A percentile compares a stretch with the other conserved stretches of the same genome.
phyloP scores from a whole-genome alignment of 2,797 vertebrate species.

The Tragopan temminckii region DNA sequence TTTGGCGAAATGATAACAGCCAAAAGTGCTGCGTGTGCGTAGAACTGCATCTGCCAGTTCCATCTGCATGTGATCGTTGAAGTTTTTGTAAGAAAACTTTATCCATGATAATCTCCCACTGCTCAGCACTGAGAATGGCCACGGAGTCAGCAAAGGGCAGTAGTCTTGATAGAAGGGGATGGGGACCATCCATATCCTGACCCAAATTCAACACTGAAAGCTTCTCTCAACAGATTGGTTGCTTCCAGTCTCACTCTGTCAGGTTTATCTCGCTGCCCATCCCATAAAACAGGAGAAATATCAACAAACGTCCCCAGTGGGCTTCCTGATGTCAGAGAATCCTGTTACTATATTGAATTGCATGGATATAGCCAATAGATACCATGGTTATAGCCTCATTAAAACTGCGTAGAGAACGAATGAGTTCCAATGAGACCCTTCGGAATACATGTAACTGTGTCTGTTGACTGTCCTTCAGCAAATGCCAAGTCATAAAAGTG shows the following conservation, averaged over 20 bases:
- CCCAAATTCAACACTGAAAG: background rate
- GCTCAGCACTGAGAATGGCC: background rate
- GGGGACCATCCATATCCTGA: background rate
- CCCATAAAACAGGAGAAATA: background rate
- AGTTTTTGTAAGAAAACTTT: background rate
- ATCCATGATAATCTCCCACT: fast-evolving
- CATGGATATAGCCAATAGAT: background rate
- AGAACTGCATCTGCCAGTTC: background rate
- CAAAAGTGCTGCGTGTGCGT: background rate
- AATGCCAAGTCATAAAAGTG: conserved; percentile 43
- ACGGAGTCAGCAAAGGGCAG: background rate
- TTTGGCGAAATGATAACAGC: background rate
- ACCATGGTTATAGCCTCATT: background rate
- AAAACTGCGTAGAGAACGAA: background rate
- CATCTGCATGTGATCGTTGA: background rate
- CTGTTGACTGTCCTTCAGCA: conserved; percentile 7
- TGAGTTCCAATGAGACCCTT: background rate
- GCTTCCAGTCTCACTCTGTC: background rate
- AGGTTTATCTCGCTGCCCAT: conserved; percentile 1
- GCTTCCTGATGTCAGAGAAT: conserved; percentile 30
- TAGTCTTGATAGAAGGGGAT: background rate
- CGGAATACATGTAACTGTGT: background rate
- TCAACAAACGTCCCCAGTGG: background rate
- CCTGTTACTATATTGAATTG: background rate
- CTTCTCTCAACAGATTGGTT: background rate